These are phyloP conservation scores for Tetragonisca angustula DNA, from an alignment of 2,888 invertebrate species.

Conservation along the genomic window DNA sequence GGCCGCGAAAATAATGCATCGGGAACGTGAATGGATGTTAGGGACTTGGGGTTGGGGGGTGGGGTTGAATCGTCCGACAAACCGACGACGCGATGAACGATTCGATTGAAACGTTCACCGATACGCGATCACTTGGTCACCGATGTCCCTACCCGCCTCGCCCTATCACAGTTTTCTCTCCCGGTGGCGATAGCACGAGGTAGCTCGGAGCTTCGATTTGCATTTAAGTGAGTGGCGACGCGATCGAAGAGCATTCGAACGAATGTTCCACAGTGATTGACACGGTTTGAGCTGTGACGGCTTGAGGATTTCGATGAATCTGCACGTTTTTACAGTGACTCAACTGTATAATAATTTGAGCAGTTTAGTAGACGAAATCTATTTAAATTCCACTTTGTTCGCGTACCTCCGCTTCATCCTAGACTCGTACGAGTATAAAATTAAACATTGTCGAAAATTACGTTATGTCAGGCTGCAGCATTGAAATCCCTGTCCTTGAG, in stretches of 20 bases:
- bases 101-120: constrained; percentile 37
- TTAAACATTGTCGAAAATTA: background rate
- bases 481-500: background rate
- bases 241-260: background rate
- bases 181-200: background rate
- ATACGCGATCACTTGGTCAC: background rate
- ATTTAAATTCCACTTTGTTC: no score
- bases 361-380: no score
- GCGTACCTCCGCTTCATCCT: background rate
- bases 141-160: background rate
- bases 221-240: background rate
- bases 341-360: no score
- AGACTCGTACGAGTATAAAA: background rate
- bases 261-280: no score
- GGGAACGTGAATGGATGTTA: constrained; percentile 40
- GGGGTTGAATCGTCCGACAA: constrained; percentile 18
- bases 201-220: background rate
- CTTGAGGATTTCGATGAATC: background rate
- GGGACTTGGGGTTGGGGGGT: background rate
- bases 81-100: constrained; percentile 27
- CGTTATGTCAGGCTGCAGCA: background rate
- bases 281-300: no score
- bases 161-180: background rate
- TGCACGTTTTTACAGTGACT: no score
- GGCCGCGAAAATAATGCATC: constrained; percentile 49